Conservation (phyloP, 2,113 vertebrate genomes). For the Panthera uncia region DNA sequence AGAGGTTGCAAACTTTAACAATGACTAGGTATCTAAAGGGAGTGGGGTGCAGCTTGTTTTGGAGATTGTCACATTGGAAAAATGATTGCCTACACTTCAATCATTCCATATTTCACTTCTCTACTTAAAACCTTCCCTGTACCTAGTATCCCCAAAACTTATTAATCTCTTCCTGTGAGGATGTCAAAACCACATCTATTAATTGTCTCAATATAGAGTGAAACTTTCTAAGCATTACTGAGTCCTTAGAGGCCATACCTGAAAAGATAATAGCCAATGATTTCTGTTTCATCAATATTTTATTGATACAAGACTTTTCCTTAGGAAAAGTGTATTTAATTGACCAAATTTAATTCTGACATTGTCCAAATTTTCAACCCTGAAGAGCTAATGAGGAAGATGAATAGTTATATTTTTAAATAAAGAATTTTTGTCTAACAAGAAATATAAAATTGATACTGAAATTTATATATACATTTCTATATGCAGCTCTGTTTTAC, state of each 20-base stretch:
- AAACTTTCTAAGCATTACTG: neutral
- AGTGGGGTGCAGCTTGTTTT: neutral
- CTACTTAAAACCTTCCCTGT: neutral
- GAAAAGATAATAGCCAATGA: neutral
- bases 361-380: neutral
- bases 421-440: neutral
- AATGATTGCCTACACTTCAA: neutral
- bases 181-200: neutral
- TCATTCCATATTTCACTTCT: neutral
- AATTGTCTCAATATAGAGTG: neutral
- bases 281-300: neutral
- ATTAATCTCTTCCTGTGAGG: neutral
- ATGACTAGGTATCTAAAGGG: neutral
- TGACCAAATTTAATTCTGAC: neutral
- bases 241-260: neutral
- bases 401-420: neutral
- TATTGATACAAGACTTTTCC: neutral
- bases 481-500: neutral
- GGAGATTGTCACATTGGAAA: neutral
- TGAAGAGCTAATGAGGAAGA: neutral
- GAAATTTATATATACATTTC: neutral
- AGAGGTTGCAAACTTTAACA: neutral
- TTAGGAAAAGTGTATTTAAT: neutral
- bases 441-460: neutral
- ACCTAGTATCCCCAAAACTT: neutral